Percentiles rank a stretch among this genome's conserved stretches.
These are phyloP conservation scores for Zaprionus gabonicus DNA, from an alignment of 1,140 invertebrate genomes.

Conservation along the genomic window DNA sequence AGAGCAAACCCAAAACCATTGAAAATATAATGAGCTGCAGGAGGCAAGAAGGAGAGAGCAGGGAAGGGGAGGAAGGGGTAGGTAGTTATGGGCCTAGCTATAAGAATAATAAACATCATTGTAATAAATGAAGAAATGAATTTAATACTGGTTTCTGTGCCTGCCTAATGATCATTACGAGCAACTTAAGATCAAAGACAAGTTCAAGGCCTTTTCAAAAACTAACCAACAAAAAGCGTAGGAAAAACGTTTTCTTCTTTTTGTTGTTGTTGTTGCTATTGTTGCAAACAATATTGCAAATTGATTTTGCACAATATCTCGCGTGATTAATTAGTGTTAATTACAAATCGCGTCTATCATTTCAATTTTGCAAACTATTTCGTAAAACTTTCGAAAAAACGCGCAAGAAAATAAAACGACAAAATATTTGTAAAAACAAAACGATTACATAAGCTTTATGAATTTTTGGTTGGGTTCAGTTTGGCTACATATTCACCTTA, in stretches of 20 bases:
- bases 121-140: constrained; percentile 75
- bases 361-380: constrained; percentile 47
- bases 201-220: constrained; percentile 62
- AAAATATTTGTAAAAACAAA: constrained; percentile 5
- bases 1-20: constrained; percentile 39
- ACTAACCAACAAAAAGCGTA: constrained; percentile 18
- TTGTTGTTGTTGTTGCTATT: neutral
- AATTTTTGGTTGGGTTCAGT: constrained; percentile 38
- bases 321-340: constrained; percentile 78
- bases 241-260: constrained; percentile 12
- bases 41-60: neutral
- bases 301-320: constrained; percentile 56
- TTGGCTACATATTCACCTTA: neutral
- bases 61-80: neutral
- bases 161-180: constrained; percentile 26
- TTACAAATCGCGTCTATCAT: constrained; percentile 62
- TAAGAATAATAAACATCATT: constrained; percentile 76
- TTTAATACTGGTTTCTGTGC: constrained; percentile 53
- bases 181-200: constrained; percentile 20
- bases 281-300: constrained; percentile 45
- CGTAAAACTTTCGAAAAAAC: constrained; percentile 27
- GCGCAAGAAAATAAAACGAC: neutral
- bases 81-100: constrained; percentile 32
- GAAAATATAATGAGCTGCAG: constrained; percentile 62
- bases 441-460: constrained; percentile 30